Conservation (phyloP, 2,888 invertebrate species). For the Polietes domitor region DNA sequence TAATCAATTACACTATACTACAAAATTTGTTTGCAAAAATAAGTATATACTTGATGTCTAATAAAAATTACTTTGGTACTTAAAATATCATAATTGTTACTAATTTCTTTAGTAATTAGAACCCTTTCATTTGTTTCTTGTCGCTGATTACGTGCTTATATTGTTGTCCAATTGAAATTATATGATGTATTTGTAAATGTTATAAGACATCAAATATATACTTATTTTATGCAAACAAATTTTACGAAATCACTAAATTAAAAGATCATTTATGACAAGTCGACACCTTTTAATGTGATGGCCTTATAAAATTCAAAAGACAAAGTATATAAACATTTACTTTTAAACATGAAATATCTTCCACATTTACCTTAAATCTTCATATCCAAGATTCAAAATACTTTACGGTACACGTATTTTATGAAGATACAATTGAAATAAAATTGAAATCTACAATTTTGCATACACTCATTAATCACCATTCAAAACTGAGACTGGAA, state of each 20-base stretch:
- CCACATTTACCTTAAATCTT: slow-evolving; percentile 30
- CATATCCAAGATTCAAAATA: background rate
- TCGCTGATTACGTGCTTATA: background rate
- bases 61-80: background rate
- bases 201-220: slow-evolving; percentile 33
- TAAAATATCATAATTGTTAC: background rate
- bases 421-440: background rate
- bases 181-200: background rate
- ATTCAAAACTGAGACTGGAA: slow-evolving; percentile 10
- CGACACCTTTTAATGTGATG: background rate
- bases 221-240: slow-evolving; percentile 33
- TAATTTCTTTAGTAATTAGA: background rate
- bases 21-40: slow-evolving; percentile 26
- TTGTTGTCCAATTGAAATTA: background rate
- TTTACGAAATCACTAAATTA: slow-evolving; percentile 7
- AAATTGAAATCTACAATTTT: background rate
- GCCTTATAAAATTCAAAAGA: background rate
- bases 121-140: background rate
- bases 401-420: background rate
- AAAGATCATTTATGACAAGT: slow-evolving; percentile 14
- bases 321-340: slow-evolving; percentile 19
- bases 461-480: background rate
- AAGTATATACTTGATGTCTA: slow-evolving; percentile 31
- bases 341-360: slow-evolving; percentile 5
- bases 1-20: background rate